These are phyloP conservation scores for Podilymbus podiceps DNA, from an alignment of 2,113 vertebrate genomes.

Conservation along the genomic window DNA sequence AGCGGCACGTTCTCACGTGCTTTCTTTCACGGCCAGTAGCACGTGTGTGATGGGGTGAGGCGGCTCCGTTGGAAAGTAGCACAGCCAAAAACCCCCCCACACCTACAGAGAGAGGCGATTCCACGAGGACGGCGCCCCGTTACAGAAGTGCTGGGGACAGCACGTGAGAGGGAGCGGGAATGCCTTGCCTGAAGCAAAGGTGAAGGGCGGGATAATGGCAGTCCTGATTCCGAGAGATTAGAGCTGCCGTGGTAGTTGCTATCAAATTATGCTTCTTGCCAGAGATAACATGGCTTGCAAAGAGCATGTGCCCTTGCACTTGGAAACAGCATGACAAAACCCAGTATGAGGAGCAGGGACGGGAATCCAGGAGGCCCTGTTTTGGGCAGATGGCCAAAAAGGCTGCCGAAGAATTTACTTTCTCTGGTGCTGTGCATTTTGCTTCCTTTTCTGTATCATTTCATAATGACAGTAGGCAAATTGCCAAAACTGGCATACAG, in stretches of 20 bases:
- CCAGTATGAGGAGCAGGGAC: background rate
- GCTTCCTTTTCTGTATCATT: background rate
- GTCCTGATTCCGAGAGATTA: background rate
- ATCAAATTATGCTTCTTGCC: background rate
- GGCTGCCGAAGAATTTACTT: background rate
- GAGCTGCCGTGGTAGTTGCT: background rate
- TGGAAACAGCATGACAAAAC: background rate
- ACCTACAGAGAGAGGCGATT: background rate
- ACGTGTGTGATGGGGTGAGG: background rate
- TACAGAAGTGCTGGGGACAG: background rate
- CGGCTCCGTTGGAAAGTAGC: background rate
- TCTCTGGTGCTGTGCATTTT: background rate
- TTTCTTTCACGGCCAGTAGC: background rate
- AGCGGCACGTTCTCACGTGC: background rate
- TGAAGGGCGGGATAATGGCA: background rate
- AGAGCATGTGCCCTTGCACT: background rate
- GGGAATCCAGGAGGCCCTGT: background rate
- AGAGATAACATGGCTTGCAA: background rate
- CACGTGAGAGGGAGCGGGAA: background rate
- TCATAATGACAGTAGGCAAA: background rate
- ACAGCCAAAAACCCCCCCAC: background rate
- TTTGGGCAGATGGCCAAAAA: background rate
- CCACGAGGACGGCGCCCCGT: background rate
- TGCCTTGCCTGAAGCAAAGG: background rate
- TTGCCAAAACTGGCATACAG: background rate